Base-by-base conservation (phyloP, 2,797 vertebrate genomes). In the Xerus rutilus region DNA sequence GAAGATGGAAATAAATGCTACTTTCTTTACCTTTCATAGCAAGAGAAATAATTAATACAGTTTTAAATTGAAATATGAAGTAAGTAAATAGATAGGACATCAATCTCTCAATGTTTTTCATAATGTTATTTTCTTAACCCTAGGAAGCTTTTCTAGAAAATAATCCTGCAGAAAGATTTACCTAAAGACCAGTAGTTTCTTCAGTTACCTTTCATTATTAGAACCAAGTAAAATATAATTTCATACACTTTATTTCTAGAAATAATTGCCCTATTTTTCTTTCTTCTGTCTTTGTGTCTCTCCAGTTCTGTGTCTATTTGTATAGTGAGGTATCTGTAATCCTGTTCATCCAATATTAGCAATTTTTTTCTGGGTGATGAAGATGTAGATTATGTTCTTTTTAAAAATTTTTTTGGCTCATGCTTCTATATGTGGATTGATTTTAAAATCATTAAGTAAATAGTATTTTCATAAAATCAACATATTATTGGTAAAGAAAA, bases 381-480 rank as follows among this genome's bases (percentile, higher is more conserved):
- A 74, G 54, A 81, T 39, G 7, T 89, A 30, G 1, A 62, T 95
- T 54, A 49, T 39, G 39, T 39, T 39, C 39, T 39, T 39, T 39
- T 39, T 39, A 39, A 39, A 39, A 39, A 39, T 39, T 39, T 39
- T 39, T 88, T 65, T 87, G 57, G 47, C 73, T 96, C 52, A 17
- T 67, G 5, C 4, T 93, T 74, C 93, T 78, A 82, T 91, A 23
- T 76, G 82, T 14, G 52, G 7, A 39, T 83, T 82, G 43, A 83
- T 52, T 91, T 97, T 86, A 30, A 81, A 81, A 77, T 93, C 74
- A 45, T 72, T 59, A 78, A 83, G 47, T 9, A 90, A 87, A 43
- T 62, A 57, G 2, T 67, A 79, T 94, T 91, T 93, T 73, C 28
- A 28, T 64, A 43, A 96, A 65, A 86, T 47, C 10, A 86, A 14